phyloP scores from a whole-genome alignment of 2,113 vertebrate species.

The Xiphophorus hellerii region DNA sequence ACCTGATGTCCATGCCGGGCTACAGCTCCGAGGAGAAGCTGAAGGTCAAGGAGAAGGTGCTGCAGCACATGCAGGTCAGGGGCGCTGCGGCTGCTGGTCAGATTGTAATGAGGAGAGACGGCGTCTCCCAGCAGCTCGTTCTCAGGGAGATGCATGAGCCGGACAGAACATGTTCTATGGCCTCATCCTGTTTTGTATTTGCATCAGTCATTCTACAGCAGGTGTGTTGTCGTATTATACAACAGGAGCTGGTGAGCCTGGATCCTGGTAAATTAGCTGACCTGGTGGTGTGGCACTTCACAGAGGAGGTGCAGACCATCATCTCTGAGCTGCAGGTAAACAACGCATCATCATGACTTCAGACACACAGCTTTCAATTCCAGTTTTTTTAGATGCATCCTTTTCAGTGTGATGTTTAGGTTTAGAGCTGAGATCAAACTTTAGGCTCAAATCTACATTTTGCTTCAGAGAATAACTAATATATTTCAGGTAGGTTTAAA shows the following conservation, averaged over 20 bases:
- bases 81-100: background rate
- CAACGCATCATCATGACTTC: background rate
- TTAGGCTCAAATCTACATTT: too few relatives aligned
- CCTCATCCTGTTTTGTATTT: background rate
- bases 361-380: background rate
- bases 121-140: too few relatives aligned
- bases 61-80: conserved; percentile 87
- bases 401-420: background rate
- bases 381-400: background rate
- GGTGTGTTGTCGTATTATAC: background rate
- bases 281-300: conserved; percentile 88
- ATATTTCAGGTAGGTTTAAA: too few relatives aligned
- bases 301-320: conserved; percentile 84
- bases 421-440: background rate
- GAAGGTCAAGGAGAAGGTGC: conserved; percentile 85
- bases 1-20: conserved; percentile 93
- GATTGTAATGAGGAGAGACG: background rate
- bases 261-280: conserved; percentile 91
- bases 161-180: background rate
- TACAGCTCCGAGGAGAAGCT: conserved; percentile 90
- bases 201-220: background rate
- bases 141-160: too few relatives aligned
- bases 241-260: conserved; percentile 87
- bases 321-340: conserved; percentile 87
- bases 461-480: too few relatives aligned